Base-by-base conservation (phyloP, 2,888 invertebrate genomes). In the Choreutis nemorana region DNA sequence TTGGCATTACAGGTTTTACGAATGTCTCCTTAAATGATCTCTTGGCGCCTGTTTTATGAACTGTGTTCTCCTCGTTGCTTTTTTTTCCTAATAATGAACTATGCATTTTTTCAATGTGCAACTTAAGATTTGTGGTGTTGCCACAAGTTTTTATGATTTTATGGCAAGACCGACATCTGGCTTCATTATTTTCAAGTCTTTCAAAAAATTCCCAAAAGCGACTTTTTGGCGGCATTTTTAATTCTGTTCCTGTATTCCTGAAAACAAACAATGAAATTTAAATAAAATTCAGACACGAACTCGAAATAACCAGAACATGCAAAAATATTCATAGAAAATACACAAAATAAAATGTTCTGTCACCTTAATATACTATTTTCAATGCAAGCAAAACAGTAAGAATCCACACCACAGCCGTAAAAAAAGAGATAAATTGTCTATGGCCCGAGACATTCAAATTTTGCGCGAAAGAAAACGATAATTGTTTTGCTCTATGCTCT, bases 341-440 rank as follows among this genome's bases (percentile, higher is more conserved):
- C 32, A 32, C 32, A 32, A 32, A 28, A 28, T 31, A 31, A 31
- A 31, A 31, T 31, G 31, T 31, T 31, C 24, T 31, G 31, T 31
- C 31, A 31, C 31, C 31, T 31, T 31, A 31, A 24, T 26, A 28
- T 31, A 31, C 28, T 31, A 31, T 31, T 28, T 31, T 31, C 28
- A 28, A 31, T 31, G 31, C 31, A 31, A 28, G 23, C 31, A 31
- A 31, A 31, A 31, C 31, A 31, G 31, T 24, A 31, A 31, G 31
- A 14, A 31, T 31, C 28, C 31, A 31, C 31, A 24, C 31, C 31
- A 24, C 28, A 28, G 31, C 31, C 31, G 31, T 31, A 31, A 31
- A 28, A 31, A 31, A 31, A 31, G 31, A 31, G 31, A 31, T 28
- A 20, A 28, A 31, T 31, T 31, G 31, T 31, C 28, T 31, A 31